Evolutionary conservation across 2,888 invertebrate genomes (phyloP), one percentile per base, ranked within the genome.

Genomic region (Melinaea marsaeus): DNA sequence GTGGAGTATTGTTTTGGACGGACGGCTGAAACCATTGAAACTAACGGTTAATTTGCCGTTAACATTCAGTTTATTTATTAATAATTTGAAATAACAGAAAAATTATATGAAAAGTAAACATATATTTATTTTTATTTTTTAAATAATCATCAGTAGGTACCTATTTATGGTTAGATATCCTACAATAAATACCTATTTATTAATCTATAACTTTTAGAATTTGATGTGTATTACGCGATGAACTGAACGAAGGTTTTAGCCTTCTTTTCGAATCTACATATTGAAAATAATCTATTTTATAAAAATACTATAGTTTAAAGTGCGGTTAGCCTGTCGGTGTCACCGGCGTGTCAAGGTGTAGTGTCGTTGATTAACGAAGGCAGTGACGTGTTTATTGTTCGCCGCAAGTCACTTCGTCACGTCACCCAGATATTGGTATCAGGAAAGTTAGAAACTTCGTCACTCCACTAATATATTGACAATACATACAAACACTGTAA

Each of bases 281-380:
- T 22, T 22, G 22, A 22, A 22, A 22, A 22, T 22, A 22, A 22
- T 22, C 22, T 22, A 22, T 22, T 22, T 9, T 42, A 9, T 5
- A 9, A 9, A 42, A 42, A 9, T 9, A 42, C 42, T 9, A 42
- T 6, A 42, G 42, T 42, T 51, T 51, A 51, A 51, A 32, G 45
- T 42, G 7, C 7, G 59, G 55, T 55, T 57, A 51, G 42, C 13
- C 37, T 47, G 9, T 13, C 42, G 61, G 68, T 71, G 59, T 34
- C 48, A 56, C 69, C 62, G 74, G 68, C 58, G 75, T 70, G 65
- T 37, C 71, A 83, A 88, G 88, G 88, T 88, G 84, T 74, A 62
- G 66, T 76, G 80, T 76, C 82, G 79, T 84, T 89, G 89, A 89
- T 88, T 88, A 88, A 89, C 86, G 89, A 88, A 77, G 77, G 67